Conservation (phyloP, 2,888 invertebrate species). For the Tetranychus truncatus region DNA sequence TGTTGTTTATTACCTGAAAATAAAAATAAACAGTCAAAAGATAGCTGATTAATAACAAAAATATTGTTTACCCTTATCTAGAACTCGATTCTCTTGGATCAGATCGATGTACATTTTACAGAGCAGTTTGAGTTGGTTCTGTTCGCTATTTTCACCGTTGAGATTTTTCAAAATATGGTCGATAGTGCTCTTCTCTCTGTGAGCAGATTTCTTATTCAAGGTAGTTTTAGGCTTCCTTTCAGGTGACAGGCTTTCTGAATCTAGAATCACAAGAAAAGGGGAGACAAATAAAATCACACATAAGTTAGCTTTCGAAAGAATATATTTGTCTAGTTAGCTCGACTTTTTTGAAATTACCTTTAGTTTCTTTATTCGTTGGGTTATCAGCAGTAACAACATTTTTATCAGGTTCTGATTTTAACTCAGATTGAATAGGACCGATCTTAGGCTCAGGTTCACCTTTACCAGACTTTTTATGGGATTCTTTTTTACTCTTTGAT, state of each 20-base stretch:
- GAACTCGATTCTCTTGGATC: slow-evolving; percentile 45
- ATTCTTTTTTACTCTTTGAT: background rate
- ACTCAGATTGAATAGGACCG: background rate
- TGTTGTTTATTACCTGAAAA: slow-evolving; percentile 29
- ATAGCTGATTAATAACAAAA: background rate
- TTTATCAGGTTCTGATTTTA: background rate
- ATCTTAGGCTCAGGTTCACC: background rate
- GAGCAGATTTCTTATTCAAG: background rate
- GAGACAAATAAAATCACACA: background rate
- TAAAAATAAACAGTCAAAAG: background rate
- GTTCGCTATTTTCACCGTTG: slow-evolving; percentile 42
- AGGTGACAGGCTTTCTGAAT: background rate
- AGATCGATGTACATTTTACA: slow-evolving; percentile 57
- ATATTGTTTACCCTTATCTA: slow-evolving; percentile 29
- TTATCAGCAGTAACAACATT: background rate
- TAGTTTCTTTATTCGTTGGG: background rate
- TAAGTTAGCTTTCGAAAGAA: background rate
- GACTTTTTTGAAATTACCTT: background rate
- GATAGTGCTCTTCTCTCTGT: slow-evolving; percentile 11
- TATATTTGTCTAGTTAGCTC: background rate
- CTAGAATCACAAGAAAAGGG: background rate
- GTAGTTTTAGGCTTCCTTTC: background rate
- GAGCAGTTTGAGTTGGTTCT: slow-evolving; percentile 46
- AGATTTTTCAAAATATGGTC: slow-evolving; percentile 44
- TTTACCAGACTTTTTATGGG: background rate